Base-by-base conservation (phyloP, 2,113 vertebrate species). In the Ochotona curzoniae region DNA sequence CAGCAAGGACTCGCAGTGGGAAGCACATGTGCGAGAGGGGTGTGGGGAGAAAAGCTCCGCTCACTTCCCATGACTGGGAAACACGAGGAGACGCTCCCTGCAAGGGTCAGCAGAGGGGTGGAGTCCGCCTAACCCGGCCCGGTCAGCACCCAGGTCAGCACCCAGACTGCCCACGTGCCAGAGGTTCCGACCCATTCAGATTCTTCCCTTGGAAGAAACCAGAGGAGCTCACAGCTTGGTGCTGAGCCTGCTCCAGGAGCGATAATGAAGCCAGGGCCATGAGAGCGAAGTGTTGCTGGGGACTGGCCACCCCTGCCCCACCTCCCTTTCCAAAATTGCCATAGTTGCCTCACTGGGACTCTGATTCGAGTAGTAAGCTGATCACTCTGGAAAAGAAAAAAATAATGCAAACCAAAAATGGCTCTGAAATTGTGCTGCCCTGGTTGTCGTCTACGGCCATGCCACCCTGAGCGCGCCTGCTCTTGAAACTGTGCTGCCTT, bases 71-170 rank as follows among this genome's bases (percentile, higher is more conserved):
- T 1, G 0, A n/a, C 38, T 44, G 25, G 28, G 20, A 81, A 21
- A 2, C 0, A 0, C 0, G 4, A 20, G 30, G 28, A 64, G 26
- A 21, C 0, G 0, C 35, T 32, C 2, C 10, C 0, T 4, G 8
- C 4, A 17, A 30, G 15, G 5, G 2, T 15, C 0, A 0, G 23
- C 66, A 23, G 5, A 20, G 54, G 25, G 3, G 25, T 0, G 25
- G 18, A 0, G 7, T 17, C 17, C 11, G 69, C 6, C 0, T 1
- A 28, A 25, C 63, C 75, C 38, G 66, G 64, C 51, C 32, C 4
- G 21, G 15, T 18, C 0, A 1, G 12, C 25, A 1, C 0, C 0
- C 30, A 63, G 3, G 57, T 67, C 15, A 18, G 61, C 74, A 5
- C 23, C 0, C 2, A 32, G 51, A 18, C 2, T 3, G 44, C 28